Conservation (phyloP, 2,113 vertebrate genomes). For the Geothlypis trichas region DNA sequence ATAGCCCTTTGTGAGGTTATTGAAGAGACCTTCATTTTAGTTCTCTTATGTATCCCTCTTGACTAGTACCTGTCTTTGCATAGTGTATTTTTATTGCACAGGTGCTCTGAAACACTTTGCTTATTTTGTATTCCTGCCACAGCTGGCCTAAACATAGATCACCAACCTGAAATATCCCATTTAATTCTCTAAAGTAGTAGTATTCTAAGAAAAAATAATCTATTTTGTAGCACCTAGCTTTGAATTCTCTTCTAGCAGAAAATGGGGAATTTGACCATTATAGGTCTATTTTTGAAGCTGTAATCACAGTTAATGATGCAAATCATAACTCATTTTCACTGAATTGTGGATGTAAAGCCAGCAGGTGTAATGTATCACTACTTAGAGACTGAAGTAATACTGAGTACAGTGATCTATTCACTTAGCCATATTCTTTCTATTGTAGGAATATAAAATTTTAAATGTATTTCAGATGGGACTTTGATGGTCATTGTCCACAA, state of each 20-base stretch:
- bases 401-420: not conserved
- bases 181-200: not conserved
- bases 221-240: not conserved
- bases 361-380: not conserved
- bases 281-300: not conserved
- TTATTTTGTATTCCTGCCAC: not conserved
- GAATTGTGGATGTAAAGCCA: not conserved
- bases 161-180: not conserved
- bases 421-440: not conserved
- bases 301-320: not conserved
- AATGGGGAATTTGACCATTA: not conserved
- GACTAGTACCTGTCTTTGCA: not conserved
- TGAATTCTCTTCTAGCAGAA: not conserved
- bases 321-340: slow-evolving; percentile 1
- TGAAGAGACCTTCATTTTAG: not conserved
- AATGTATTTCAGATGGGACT: not conserved
- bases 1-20: not conserved
- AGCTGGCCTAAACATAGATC: not conserved
- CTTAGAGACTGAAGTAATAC: not conserved
- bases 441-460: not conserved
- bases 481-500: not conserved
- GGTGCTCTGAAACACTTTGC: not conserved
- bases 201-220: not conserved
- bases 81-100: not conserved
- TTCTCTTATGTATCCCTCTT: not conserved